These are phyloP conservation scores for Drosophila paramelanica DNA, from an alignment of 2,888 invertebrate species.

Conservation along the genomic window DNA sequence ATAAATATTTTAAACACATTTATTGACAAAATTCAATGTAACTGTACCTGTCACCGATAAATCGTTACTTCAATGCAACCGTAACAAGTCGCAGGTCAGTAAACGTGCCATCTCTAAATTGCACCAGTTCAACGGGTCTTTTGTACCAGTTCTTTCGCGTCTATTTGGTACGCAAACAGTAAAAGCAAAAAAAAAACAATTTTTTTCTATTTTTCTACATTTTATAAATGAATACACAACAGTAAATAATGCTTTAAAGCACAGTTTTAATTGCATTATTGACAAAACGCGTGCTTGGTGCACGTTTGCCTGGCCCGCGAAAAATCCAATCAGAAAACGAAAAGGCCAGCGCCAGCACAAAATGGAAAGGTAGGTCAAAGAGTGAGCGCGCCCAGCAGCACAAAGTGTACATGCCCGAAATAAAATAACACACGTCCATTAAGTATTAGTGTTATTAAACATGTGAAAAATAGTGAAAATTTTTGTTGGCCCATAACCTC, in stretches of 20 bases:
- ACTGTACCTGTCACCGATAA: constrained; percentile 2
- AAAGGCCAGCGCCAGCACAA: constrained; percentile 78
- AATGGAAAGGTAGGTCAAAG: constrained; percentile 85
- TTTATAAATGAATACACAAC: constrained; percentile 76
- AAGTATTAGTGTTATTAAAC: constrained; percentile 51
- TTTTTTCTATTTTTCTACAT: constrained; percentile 75
- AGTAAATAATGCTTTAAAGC: constrained; percentile 68
- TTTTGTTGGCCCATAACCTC: constrained; percentile 75
- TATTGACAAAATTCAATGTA: not conserved
- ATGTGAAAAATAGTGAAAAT: constrained; percentile 72
- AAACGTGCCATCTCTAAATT: constrained; percentile 49
- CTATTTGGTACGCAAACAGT: constrained; percentile 78
- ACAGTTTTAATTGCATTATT: constrained; percentile 40
- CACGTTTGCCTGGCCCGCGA: constrained; percentile 50
- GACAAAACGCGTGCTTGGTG: constrained; percentile 50
- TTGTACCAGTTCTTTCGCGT: constrained; percentile 71
- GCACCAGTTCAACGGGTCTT: constrained; percentile 56
- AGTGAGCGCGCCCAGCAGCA: constrained; percentile 65
- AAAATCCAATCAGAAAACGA: constrained; percentile 62
- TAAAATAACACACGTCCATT: constrained; percentile 28
- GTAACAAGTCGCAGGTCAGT: constrained; percentile 39
- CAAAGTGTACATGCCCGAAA: constrained; percentile 54
- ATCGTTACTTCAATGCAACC: constrained; percentile 26
- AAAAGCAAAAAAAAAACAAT: constrained; percentile 73
- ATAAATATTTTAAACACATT: no score